Evolutionary conservation across 2,113 vertebrate genomes (phyloP), one percentile per base, ranked within the genome.

Genomic region (Lagenorhynchus albirostris): DNA sequence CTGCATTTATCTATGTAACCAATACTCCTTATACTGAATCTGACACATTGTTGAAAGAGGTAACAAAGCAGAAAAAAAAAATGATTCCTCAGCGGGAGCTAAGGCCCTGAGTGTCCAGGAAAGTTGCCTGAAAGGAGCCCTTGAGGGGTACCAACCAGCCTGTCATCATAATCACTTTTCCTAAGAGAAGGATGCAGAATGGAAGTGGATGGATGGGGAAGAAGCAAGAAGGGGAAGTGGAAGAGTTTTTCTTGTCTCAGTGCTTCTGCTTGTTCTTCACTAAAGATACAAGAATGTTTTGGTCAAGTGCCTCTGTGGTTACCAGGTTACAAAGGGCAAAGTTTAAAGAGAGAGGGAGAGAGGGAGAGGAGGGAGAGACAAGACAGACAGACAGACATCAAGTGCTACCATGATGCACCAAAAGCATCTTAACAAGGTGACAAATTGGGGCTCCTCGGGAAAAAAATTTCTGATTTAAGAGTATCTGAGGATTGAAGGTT

Each of bases 1-100:
- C 74, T 88, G 95, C 95, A 70, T 50, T 95, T 93, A 87, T 68
- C 80, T 80, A 87, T 21, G 94, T 88, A 97, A 98, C 82, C 65
- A 77, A 95, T 67, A 91, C n/a, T 47, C 29, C 38, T 93, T 53
- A 15, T 18, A 50, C 1, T 36, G 79, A 96, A 97, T 47, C 47
- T 90, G 90, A 97, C 90, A 93, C 87, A 68, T 13, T 25, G 23
- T 14, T 58, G 25, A 95, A 95, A 95, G 60, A 92, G 68, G 74
- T 83, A 84, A 62, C 5, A 23, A 6, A 67, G 96, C 93, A 84
- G 83, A 80, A 55, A n/a, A 65, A 65, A 94, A 93, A 94, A 79
- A 63, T 13, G 76, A 96, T 60, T 94, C n/a, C 58, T 93, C 84
- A 95, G 96, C 91, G n/a, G 44, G 50, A 95, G 10, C 3, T 63